Evolutionary conservation across 2,888 invertebrate species (phyloP), one percentile per base, ranked within the genome.

Genomic region (Pharmacophagus antenor): DNA sequence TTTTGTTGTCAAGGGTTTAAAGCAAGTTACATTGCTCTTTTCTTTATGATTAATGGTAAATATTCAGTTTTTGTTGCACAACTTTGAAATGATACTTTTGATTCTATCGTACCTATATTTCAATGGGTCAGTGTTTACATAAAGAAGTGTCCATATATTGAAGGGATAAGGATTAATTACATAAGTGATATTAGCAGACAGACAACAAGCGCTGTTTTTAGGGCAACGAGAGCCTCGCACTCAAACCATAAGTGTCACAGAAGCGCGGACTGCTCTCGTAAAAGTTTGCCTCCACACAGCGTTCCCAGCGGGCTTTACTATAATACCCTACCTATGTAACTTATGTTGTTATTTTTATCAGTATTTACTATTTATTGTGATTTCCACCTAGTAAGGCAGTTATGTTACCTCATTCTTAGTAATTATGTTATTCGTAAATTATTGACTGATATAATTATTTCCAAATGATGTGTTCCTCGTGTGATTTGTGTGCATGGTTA

Each of bases 391-490:
- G 75, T 81, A 84, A 80, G 84, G 85, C 86, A 86, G 83, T 84
- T 70, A 63, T 50, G 81, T 82, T 85, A 86, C 87, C 88, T 87
- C 85, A 84, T 82, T 76, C 79, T 84, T 84, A 84, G 82, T 85
- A 81, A 62, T 62, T 55, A 65, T 82, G 76, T 84, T 85, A 82
- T 84, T 80, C 78, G 79, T 88, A 83, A 85, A 81, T 85, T 84
- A 80, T 85, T 82, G 88, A 88, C 88, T 89, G 88, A 88, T 86
- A 84, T 82, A 81, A 82, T 87, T 83, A 83, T 89, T 88, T 88
- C 87, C 88, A 88, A 84, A 83, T 82, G 81, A 81, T 85, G 81
- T 81, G 80, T 85, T 88, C 84, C 84, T 87, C 77, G 84, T 84
- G 85, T 85, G 85, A 77, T 78, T 81, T 79, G 80, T 80, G 84